Evolutionary conservation across 2,888 invertebrate species (phyloP), one percentile per base, ranked within the genome.

Genomic region (Epinotia nisella): DNA sequence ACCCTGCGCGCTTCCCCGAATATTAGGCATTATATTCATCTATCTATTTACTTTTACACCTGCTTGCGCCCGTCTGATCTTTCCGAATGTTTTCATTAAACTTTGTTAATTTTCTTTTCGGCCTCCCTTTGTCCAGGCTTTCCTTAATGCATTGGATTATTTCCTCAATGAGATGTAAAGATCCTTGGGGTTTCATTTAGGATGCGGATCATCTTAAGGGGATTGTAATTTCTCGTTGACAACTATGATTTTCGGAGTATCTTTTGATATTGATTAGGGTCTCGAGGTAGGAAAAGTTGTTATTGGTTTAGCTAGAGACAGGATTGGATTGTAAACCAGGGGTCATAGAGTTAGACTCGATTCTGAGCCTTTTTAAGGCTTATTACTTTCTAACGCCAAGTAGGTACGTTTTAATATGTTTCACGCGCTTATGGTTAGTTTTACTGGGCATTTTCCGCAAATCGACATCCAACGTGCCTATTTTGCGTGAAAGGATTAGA

Each of bases 51-150:
- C 80, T 76, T 83, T 81, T 82, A 82, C 86, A 88, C 87, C 87
- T 87, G 87, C 83, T 85, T 82, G 81, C 79, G 71, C 79, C 76
- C 78, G 39, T 56, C 71, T 65, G 68, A 75, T 78, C 74, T 62
- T 29, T 29, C 78, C 75, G 82, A 85, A 87, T 88, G 87, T 88
- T 90, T 90, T 88, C 87, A 90, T 91, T 90, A 87, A 90, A 91
- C 89, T 90, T 90, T 85, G 85, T 87, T 90, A 90, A 91, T 90
- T 89, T 86, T 79, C 82, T 79, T 80, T 76, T 78, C 79, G 60
- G 70, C 74, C 71, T 70, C 74, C 76, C 75, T 78, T 76, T 77
- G 76, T 81, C 61, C 59, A 17, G 19, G 74, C 72, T 76, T 76
- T 62, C 75, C 75, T 71, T 72, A 55, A 71, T 35, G 45, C 74